Evolutionary conservation across 2,888 invertebrate species (phyloP).

Genomic region (Cerastis rubricosa): DNA sequence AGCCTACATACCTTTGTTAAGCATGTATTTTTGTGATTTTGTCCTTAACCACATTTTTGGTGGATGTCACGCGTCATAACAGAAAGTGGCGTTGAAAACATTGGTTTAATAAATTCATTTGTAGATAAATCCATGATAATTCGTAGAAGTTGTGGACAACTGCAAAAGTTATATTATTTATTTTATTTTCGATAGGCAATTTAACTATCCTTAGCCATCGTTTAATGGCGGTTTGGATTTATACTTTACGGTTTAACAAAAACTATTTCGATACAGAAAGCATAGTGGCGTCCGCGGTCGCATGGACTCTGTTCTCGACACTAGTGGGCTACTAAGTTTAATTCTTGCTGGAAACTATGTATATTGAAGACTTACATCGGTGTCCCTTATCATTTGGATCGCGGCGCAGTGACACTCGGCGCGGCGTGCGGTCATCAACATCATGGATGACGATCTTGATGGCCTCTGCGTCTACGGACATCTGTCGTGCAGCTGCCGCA

Average conservation of each 20-base stretch:
- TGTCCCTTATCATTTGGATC: constrained; percentile 96
- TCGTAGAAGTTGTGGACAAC: background rate
- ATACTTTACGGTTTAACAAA: background rate
- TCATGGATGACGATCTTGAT: constrained; percentile 98
- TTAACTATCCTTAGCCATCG: background rate
- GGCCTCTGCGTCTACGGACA: constrained; percentile 97
- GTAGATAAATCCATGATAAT: constrained; percentile 5
- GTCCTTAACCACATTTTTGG: constrained; percentile 45
- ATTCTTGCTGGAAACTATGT: background rate
- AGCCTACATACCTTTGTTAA: constrained; percentile 56
- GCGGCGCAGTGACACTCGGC: constrained; percentile 93
- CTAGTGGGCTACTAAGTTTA: background rate
- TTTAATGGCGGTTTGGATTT: background rate
- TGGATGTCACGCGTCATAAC: constrained; percentile 16
- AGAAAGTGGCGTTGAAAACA: constrained; percentile 31
- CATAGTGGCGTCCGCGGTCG: background rate
- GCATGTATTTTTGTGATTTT: constrained; percentile 45
- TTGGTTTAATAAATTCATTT: constrained; percentile 23
- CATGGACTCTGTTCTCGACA: background rate
- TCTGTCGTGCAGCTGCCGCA: constrained; percentile 93
- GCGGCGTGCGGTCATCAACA: constrained; percentile 95
- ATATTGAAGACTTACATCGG: constrained; percentile 93
- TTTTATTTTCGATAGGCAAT: background rate
- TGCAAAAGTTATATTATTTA: background rate
- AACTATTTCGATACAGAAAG: background rate